phyloP scores from a whole-genome alignment of 2,888 invertebrate genomes.

The Eurytoma californica region DNA sequence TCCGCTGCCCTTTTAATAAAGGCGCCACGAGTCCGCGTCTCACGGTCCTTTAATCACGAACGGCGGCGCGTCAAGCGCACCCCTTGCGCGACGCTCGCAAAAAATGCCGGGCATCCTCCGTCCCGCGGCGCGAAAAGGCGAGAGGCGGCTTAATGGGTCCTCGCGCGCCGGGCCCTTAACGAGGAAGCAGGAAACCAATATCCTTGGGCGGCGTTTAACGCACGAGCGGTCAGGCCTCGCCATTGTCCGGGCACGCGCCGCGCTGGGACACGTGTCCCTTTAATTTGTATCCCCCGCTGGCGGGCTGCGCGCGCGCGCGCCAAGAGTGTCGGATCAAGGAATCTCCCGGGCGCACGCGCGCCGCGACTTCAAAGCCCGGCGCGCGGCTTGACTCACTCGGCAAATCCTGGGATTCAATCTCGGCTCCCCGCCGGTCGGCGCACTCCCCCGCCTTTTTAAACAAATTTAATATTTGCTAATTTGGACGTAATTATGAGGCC shows the following conservation, averaged over 20 bases:
- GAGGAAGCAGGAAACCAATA: conserved; percentile 60
- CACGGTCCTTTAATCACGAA: conserved; percentile 29
- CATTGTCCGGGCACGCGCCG: conserved; percentile 39
- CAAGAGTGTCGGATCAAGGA: conserved; percentile 58
- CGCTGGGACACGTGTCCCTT: conserved; percentile 67
- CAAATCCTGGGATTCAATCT: conserved; percentile 48
- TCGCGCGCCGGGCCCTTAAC: conserved; percentile 26
- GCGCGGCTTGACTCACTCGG: conserved; percentile 45
- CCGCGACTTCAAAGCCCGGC: conserved; percentile 45
- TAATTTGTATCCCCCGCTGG: conserved; percentile 66
- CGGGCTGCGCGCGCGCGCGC: conserved; percentile 33
- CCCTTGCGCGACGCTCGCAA: conserved; percentile 15
- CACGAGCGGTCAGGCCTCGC: conserved; percentile 62
- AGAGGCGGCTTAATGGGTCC: neutral
- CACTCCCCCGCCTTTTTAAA: conserved; percentile 38
- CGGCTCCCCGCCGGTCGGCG: neutral
- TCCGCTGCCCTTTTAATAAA: conserved; percentile 38
- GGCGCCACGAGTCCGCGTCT: neutral
- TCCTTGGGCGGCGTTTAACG: conserved; percentile 63
- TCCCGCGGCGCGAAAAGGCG: neutral
- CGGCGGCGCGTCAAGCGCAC: neutral
- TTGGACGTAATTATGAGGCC: conserved; percentile 45
- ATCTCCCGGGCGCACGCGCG: conserved; percentile 12
- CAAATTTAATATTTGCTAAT: conserved; percentile 54
- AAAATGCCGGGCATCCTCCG: conserved; percentile 9